Evolutionary conservation across 2,797 vertebrate genomes (phyloP).

Genomic region (Tolypeutes matacus): DNA sequence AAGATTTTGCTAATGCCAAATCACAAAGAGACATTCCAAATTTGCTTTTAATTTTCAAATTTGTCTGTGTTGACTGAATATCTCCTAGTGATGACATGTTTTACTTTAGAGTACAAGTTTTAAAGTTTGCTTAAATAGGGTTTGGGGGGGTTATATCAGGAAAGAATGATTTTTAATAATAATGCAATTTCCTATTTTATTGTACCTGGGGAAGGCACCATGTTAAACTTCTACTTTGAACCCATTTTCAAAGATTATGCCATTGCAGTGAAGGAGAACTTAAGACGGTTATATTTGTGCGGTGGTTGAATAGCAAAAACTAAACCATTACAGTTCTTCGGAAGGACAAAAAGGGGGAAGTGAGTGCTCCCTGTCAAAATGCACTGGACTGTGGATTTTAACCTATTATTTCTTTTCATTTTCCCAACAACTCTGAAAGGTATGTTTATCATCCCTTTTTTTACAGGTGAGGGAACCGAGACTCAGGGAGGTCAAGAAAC

Average conservation of each 20-base stretch:
- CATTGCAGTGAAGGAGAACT: not conserved
- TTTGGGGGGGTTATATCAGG: not conserved
- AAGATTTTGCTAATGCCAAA: constrained; percentile 33
- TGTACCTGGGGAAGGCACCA: not conserved
- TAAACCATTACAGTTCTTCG: not conserved
- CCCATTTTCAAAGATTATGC: not conserved
- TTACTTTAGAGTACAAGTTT: not conserved
- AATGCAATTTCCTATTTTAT: not conserved
- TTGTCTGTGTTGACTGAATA: constrained; percentile 28
- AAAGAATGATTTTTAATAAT: not conserved
- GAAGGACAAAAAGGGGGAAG: not conserved
- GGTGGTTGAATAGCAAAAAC: not conserved
- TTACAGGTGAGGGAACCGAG: not conserved
- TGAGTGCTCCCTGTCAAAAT: not conserved
- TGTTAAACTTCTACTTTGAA: not conserved
- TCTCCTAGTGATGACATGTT: not conserved
- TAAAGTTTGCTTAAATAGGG: constrained; percentile 39
- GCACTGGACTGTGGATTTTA: not conserved
- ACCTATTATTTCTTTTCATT: not conserved
- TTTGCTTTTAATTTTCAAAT: constrained; percentile 60
- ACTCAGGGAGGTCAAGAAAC: not conserved
- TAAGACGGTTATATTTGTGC: not conserved
- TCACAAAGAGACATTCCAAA: not conserved
- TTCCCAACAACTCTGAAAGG: not conserved
- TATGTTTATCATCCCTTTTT: not conserved